phyloP scores from a whole-genome alignment of 2,797 vertebrate species.

The Sciurus vulgaris region DNA sequence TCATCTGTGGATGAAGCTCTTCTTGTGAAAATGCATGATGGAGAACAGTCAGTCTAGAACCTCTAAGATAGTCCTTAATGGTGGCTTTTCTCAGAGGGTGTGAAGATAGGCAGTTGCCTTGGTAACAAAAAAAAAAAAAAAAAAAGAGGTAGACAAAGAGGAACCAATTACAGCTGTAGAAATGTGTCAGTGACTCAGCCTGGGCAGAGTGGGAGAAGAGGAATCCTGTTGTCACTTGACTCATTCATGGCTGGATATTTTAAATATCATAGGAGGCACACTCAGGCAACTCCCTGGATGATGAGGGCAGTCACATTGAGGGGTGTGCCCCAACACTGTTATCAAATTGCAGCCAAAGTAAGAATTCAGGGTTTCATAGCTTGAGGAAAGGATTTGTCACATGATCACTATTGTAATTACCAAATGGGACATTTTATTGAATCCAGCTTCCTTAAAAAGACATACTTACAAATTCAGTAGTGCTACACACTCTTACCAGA shows the following conservation, averaged over 20 bases:
- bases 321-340: fast-evolving
- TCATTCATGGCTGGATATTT: background rate
- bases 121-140: background rate
- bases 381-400: background rate
- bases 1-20: background rate
- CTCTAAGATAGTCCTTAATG: background rate
- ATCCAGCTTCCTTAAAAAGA: background rate
- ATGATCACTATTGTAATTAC: background rate
- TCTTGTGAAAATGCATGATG: background rate
- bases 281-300: background rate
- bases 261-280: background rate
- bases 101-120: background rate
- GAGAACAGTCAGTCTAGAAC: background rate
- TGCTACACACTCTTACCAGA: background rate
- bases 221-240: background rate
- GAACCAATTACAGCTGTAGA: background rate
- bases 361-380: background rate
- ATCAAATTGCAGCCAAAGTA: background rate
- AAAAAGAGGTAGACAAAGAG: background rate
- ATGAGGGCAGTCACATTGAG: background rate
- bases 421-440: background rate
- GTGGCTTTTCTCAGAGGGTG: background rate
- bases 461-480: background rate
- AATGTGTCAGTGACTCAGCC: background rate
- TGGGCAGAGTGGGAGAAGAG: background rate